These are phyloP conservation scores for Corythaixoides concolor DNA, from an alignment of 2,113 vertebrate species.

Conservation along the genomic window DNA sequence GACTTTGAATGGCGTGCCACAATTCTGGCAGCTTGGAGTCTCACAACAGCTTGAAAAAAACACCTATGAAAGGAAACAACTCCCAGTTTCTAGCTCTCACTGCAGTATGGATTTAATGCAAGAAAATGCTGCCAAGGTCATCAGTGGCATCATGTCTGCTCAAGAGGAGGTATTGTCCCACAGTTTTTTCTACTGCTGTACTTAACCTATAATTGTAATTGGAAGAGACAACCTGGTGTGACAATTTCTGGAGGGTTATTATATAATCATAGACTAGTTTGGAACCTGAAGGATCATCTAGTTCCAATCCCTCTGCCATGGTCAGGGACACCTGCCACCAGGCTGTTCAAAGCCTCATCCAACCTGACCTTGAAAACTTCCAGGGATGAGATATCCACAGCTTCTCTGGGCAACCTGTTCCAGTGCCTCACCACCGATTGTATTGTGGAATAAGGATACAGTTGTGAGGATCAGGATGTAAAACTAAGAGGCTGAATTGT, in stretches of 20 bases:
- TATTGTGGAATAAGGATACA: neutral
- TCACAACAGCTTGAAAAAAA: neutral
- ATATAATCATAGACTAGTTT: too few relatives aligned
- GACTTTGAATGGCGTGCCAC: neutral
- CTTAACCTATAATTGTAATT: neutral
- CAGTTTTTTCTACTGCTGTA: neutral
- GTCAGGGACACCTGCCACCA: too few relatives aligned
- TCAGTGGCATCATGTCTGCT: neutral
- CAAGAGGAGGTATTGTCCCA: neutral
- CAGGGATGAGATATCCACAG: too few relatives aligned
- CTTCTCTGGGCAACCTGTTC: too few relatives aligned
- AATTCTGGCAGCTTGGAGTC: neutral
- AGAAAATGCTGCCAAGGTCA: neutral
- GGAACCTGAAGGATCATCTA: too few relatives aligned
- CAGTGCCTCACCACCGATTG: neutral
- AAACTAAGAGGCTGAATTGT: neutral
- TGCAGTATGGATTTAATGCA: neutral
- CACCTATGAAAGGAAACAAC: neutral
- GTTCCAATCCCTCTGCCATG: too few relatives aligned
- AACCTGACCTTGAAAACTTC: too few relatives aligned
- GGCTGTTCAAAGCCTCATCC: too few relatives aligned
- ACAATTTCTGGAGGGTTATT: neutral
- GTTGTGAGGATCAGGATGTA: neutral
- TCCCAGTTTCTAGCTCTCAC: neutral
- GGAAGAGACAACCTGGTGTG: neutral